Evolutionary conservation across 1,140 invertebrate genomes (phyloP).

Genomic region (Oscheius sp.): DNA sequence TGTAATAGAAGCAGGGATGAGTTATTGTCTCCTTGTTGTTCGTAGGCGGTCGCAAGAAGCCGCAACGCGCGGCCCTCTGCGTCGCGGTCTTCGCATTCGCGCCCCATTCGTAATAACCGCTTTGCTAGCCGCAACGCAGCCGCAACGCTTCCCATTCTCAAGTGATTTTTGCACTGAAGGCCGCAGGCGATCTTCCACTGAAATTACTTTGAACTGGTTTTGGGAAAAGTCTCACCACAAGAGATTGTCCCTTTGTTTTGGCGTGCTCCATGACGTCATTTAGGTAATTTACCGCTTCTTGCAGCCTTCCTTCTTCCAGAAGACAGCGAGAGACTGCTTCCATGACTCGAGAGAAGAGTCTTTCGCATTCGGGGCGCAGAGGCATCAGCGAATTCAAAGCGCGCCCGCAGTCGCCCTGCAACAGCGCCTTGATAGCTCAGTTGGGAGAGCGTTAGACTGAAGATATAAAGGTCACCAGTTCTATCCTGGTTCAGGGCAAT

Average conservation of each 20-base stretch:
- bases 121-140: background rate
- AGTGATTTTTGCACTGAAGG: background rate
- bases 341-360: background rate
- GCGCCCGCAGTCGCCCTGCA: background rate
- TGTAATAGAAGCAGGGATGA: background rate
- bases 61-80: background rate
- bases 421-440: slow-evolving; percentile 51
- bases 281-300: background rate
- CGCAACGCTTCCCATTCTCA: background rate
- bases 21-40: background rate
- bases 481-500: slow-evolving; percentile 47
- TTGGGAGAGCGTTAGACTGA: slow-evolving; percentile 62
- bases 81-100: background rate
- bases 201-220: background rate
- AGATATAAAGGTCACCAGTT: slow-evolving; percentile 57
- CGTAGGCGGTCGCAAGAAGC: background rate
- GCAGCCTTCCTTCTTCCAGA: background rate
- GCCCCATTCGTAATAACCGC: background rate
- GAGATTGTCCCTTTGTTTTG: background rate
- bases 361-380: background rate
- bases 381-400: background rate
- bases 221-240: background rate
- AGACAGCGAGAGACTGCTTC: background rate
- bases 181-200: background rate
- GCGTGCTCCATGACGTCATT: background rate